A percentile compares a stretch with the other conserved stretches of the same genome.
Evolutionary conservation across 2,888 invertebrate genomes (phyloP).

Genomic region (Polyommatus icarus): DNA sequence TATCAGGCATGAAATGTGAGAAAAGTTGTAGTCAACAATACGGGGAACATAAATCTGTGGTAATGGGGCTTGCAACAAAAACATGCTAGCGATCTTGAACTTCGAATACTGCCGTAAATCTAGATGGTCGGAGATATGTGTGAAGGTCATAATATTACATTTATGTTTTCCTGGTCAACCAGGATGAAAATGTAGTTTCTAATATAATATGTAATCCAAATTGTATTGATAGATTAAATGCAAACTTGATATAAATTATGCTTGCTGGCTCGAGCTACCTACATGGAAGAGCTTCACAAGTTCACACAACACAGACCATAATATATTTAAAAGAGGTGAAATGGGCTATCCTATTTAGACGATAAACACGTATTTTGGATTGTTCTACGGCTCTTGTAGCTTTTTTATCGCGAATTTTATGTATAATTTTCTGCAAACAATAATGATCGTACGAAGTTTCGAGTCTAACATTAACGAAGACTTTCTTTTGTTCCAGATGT

Average conservation of each 20-base stretch:
- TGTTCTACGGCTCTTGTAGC: no score
- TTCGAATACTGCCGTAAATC: constrained; percentile 20
- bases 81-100: constrained; percentile 27
- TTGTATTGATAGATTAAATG: no score
- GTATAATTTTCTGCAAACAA: not conserved
- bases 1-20: constrained; percentile 23
- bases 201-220: no score
- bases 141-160: not conserved
- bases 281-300: no score
- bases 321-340: no score
- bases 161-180: not conserved
- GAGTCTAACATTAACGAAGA: constrained; percentile 23
- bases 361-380: not conserved
- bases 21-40: constrained; percentile 28
- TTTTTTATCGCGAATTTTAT: not conserved
- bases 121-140: constrained; percentile 12
- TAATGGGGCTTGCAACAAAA: constrained; percentile 24
- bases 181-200: not conserved
- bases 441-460: not conserved
- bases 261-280: no score
- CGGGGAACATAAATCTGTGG: constrained; percentile 13
- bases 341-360: no score
- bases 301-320: no score
- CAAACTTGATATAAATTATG: no score
- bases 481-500: constrained; percentile 68